Percentiles rank a stretch among this genome's conserved stretches.
Evolutionary conservation across 2,113 vertebrate species (phyloP).

Genomic region (Aphyosemion australe): DNA sequence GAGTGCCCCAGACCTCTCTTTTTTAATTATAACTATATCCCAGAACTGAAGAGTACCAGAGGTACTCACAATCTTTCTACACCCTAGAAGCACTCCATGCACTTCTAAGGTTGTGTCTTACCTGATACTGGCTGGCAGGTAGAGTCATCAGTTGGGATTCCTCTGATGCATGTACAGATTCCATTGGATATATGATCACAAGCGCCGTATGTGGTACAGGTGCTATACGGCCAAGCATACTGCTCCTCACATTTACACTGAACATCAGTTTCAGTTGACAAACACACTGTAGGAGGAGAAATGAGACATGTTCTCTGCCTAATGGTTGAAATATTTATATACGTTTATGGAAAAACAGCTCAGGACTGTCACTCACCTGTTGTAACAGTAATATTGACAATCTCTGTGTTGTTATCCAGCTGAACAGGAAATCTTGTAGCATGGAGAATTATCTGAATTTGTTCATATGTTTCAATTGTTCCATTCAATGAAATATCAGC

Average conservation of each 20-base stretch:
- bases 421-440: constrained; percentile 36
- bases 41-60: too few species aligned
- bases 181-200: constrained; percentile 42
- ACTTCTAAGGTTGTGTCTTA: constrained; percentile 10
- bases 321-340: too few species aligned
- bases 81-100: too few species aligned
- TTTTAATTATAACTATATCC: too few species aligned
- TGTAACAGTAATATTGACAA: constrained; percentile 42
- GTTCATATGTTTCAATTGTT: constrained; percentile 18
- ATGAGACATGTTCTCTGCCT: too few species aligned
- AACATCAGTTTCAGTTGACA: constrained; percentile 33
- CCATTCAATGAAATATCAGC: constrained; percentile 45
- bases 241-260: constrained; percentile 71
- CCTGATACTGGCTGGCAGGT: constrained; percentile 57
- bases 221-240: constrained; percentile 53
- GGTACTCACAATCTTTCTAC: too few species aligned
- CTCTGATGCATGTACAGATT: constrained; percentile 64
- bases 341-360: not conserved
- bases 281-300: constrained; percentile 56
- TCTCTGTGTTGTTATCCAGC: constrained; percentile 35
- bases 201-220: constrained; percentile 56
- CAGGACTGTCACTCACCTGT: constrained; percentile 46
- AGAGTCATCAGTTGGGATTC: constrained; percentile 48
- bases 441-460: constrained; percentile 20
- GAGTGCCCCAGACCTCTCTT: too few species aligned